phyloP scores from a whole-genome alignment of 64 coral and sea anemone species.

The Exaiptasia diaphana region DNA sequence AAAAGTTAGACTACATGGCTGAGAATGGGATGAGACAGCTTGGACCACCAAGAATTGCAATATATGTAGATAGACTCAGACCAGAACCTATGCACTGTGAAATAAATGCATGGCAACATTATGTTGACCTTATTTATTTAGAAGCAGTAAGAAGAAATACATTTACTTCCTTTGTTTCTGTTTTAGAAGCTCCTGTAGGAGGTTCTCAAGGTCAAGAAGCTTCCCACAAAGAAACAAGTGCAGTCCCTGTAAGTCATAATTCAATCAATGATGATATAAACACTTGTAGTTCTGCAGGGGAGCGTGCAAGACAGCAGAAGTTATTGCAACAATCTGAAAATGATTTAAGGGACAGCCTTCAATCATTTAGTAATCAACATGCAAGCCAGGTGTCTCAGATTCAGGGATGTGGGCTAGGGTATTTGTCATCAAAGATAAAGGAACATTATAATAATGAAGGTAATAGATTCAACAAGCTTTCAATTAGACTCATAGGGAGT shows the following conservation, averaged over 20 bases:
- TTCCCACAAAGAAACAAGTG: not conserved
- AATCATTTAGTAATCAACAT: not conserved
- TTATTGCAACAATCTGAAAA: constrained; percentile 2
- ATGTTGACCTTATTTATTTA: constrained; percentile 8
- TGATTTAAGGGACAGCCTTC: not conserved
- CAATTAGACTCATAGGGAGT: constrained; percentile 16
- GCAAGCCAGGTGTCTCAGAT: not conserved
- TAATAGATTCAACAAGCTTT: constrained; percentile 21
- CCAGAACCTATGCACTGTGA: constrained; percentile 56
- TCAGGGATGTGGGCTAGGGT: constrained; percentile 26
- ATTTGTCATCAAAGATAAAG: not conserved
- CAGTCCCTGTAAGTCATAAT: not conserved
- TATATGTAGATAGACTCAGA: constrained; percentile 39
- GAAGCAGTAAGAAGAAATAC: constrained; percentile 4
- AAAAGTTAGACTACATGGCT: not conserved
- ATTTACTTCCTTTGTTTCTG: constrained; percentile 13
- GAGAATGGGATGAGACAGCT: constrained; percentile 53
- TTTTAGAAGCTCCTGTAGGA: constrained; percentile 10
- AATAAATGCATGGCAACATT: constrained; percentile 65
- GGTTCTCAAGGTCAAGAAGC: not conserved
- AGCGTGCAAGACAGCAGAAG: constrained; percentile 4
- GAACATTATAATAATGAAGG: constrained; percentile 31
- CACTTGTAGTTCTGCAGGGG: constrained; percentile 4
- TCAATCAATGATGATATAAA: constrained; percentile 1
- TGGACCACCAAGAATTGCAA: constrained; percentile 24